Evolutionary conservation across 2,797 vertebrate genomes (phyloP).

Genomic region (Gobio occitaniae): DNA sequence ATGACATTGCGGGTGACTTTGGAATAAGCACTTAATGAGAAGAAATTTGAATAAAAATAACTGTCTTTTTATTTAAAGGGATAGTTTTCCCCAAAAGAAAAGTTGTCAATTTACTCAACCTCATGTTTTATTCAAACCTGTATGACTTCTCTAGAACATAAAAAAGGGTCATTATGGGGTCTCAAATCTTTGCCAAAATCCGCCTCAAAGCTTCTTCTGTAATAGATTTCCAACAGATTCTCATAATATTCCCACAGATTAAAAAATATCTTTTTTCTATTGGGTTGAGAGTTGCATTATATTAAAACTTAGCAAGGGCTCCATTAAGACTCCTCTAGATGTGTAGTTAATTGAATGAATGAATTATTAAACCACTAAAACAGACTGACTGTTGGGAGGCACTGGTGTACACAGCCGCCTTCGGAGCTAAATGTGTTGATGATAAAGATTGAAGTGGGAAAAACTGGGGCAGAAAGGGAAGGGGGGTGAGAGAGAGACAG

Average conservation of each 20-base stretch:
- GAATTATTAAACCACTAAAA: slow-evolving; percentile 37
- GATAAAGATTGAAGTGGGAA: background rate
- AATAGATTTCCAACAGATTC: background rate
- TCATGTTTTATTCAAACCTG: background rate
- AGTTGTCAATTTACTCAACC: background rate
- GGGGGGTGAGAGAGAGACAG: slow-evolving; percentile 9
- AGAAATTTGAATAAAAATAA: background rate
- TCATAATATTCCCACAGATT: background rate
- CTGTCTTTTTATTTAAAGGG: no score
- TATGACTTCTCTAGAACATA: background rate
- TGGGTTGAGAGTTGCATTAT: background rate
- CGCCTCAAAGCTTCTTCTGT: background rate
- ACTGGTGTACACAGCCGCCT: slow-evolving; percentile 23
- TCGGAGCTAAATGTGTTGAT: slow-evolving; percentile 22
- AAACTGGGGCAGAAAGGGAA: slow-evolving; percentile 29
- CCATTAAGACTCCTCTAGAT: slow-evolving; percentile 1
- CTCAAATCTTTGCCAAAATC: background rate
- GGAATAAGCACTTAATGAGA: background rate
- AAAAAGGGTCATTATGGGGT: background rate
- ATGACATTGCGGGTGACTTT: slow-evolving; percentile 9
- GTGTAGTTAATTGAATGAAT: slow-evolving; percentile 11
- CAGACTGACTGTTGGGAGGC: slow-evolving; percentile 17
- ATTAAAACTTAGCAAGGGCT: slow-evolving; percentile 4
- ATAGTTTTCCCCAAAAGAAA: background rate
- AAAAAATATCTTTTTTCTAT: background rate